Conservation (phyloP, 2,113 vertebrate genomes). For the Neotoma lepida region DNA sequence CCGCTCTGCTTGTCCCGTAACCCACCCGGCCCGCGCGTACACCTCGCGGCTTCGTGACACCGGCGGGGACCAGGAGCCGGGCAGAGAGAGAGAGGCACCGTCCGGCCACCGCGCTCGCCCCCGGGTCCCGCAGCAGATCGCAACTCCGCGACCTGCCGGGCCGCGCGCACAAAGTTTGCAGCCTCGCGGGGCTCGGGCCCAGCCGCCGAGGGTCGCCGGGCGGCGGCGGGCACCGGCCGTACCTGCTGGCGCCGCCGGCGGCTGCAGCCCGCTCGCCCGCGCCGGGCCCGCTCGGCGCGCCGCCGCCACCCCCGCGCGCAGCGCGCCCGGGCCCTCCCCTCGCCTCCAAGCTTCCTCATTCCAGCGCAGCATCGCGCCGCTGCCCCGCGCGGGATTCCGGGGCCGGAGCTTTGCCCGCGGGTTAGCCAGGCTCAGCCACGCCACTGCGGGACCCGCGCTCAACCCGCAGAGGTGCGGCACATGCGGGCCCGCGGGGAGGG, state of each 20-base stretch:
- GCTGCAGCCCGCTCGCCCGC: constrained; percentile 89
- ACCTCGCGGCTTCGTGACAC: neutral
- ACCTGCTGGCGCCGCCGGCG: constrained; percentile 93
- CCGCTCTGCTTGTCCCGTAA: neutral
- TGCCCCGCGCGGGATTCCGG: neutral
- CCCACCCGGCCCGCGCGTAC: neutral
- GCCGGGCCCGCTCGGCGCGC: constrained; percentile 90
- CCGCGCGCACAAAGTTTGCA: constrained; percentile 59
- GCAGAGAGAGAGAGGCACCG: neutral
- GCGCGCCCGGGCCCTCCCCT: constrained; percentile 91
- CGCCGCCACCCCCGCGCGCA: constrained; percentile 86
- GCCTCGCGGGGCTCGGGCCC: neutral
- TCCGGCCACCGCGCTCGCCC: neutral
- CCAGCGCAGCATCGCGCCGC: constrained; percentile 91
- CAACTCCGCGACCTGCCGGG: neutral
- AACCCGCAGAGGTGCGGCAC: neutral
- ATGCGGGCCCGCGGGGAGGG: neutral
- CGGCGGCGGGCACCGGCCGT: constrained; percentile 72
- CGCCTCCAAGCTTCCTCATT: constrained; percentile 93
- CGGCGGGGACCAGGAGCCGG: neutral
- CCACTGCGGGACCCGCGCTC: neutral
- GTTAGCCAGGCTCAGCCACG: neutral
- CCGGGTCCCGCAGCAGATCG: neutral
- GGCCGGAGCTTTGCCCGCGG: neutral
- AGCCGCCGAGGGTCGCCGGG: neutral